Conservation (phyloP, 1,140 invertebrate genomes). For the Pomacea maculata region DNA sequence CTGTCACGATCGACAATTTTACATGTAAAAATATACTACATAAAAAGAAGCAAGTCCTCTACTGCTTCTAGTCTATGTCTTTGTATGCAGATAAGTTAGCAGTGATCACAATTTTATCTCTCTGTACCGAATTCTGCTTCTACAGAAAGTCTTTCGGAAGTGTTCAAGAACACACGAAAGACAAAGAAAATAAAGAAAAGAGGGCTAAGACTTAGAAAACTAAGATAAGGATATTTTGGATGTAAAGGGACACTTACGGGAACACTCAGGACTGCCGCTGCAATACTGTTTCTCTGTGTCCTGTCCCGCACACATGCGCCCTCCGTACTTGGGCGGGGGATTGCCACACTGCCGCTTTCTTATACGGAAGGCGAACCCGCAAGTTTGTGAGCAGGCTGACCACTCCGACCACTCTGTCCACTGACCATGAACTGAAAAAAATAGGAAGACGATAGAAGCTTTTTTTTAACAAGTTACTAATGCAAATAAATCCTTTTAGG, state of each 20-base stretch:
- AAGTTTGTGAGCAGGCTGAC: conserved; percentile 59
- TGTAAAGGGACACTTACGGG: conserved; percentile 58
- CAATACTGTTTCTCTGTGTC: conserved; percentile 56
- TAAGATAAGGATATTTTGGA: not conserved
- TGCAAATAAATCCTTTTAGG: too few species aligned
- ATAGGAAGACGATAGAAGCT: not conserved
- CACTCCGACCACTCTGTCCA: conserved; percentile 63
- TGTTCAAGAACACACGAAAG: not conserved
- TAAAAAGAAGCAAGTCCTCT: not conserved
- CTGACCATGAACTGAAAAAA: conserved; percentile 55
- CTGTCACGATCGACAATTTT: conserved; percentile 12
- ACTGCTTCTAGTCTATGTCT: too few species aligned
- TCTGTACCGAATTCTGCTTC: too few species aligned
- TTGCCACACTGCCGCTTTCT: conserved; percentile 57
- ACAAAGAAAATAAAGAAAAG: not conserved
- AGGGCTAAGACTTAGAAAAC: not conserved
- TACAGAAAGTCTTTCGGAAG: too few species aligned
- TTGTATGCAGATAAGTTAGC: too few species aligned
- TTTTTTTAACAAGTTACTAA: too few species aligned
- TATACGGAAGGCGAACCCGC: conserved; percentile 47
- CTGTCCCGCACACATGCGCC: conserved; percentile 52
- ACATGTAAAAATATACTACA: not conserved
- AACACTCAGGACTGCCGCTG: conserved; percentile 51
- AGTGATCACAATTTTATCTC: too few species aligned
- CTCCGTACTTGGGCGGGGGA: conserved; percentile 60